Percentiles rank a stretch among this genome's conserved stretches.
Conservation (phyloP, 2,888 invertebrate species). For the Eristalinus aeneus region DNA sequence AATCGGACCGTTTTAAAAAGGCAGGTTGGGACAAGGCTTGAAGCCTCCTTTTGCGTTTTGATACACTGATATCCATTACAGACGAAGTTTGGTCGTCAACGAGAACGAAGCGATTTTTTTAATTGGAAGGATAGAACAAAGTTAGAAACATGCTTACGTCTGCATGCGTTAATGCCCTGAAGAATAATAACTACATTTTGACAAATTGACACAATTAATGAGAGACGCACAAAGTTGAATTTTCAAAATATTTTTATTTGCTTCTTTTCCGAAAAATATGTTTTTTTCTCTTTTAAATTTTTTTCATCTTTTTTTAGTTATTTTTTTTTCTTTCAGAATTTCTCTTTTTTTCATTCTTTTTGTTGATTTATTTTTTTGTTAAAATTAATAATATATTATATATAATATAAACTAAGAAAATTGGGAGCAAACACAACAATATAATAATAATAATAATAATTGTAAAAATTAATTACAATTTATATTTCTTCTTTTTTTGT, state of each 20-base stretch:
- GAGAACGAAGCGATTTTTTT: too few relatives aligned
- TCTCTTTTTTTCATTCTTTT: slow-evolving; percentile 32
- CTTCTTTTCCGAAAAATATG: slow-evolving; percentile 67
- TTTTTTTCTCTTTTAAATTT: slow-evolving; percentile 26
- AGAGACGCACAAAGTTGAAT: slow-evolving; percentile 14
- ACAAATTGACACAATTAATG: background rate
- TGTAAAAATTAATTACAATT: slow-evolving; percentile 51
- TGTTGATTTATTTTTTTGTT: slow-evolving; percentile 41
- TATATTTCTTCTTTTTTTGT: slow-evolving; percentile 2
- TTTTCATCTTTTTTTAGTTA: background rate
- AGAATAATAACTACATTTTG: too few relatives aligned
- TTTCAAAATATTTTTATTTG: slow-evolving; percentile 69
- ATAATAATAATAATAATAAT: slow-evolving; percentile 57
- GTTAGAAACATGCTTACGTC: too few relatives aligned
- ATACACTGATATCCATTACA: too few relatives aligned
- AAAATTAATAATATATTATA: slow-evolving; percentile 62
- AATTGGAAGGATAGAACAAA: too few relatives aligned
- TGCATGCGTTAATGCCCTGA: too few relatives aligned
- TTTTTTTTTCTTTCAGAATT: slow-evolving; percentile 24
- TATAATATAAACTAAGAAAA: slow-evolving; percentile 67
- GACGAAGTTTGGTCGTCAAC: too few relatives aligned
- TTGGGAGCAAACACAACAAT: slow-evolving; percentile 70
- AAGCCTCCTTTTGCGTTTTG: too few relatives aligned
- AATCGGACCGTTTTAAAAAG: too few relatives aligned
- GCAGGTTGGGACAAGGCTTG: too few relatives aligned